Conservation (phyloP, 1,140 invertebrate species). For the Tetranychus urticae region DNA sequence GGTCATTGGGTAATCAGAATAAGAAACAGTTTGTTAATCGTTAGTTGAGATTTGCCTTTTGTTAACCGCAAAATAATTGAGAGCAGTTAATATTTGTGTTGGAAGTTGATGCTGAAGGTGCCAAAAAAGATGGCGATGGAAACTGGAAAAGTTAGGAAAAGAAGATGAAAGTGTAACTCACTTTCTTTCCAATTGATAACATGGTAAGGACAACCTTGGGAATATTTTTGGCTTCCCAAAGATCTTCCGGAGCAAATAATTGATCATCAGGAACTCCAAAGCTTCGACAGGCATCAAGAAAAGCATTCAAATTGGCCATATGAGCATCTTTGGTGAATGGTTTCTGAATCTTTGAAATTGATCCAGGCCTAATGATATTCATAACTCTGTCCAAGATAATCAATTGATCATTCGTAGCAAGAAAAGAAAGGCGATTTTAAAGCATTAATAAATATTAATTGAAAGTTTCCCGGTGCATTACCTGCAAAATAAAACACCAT, state of each 20-base stretch:
- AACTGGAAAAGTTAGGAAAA: neutral
- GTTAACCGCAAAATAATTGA: neutral
- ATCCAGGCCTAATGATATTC: neutral
- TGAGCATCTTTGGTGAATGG: slow-evolving; percentile 5
- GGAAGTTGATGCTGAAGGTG: neutral
- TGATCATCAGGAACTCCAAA: slow-evolving; percentile 3
- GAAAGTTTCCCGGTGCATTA: neutral
- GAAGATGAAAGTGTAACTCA: neutral
- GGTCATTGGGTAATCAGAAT: too few species aligned
- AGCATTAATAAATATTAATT: neutral
- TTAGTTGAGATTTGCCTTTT: too few species aligned
- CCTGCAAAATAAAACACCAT: slow-evolving; percentile 6
- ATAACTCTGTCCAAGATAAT: neutral
- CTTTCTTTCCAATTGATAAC: neutral
- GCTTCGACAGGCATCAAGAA: neutral
- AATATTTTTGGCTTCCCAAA: neutral
- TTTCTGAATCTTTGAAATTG: slow-evolving; percentile 4
- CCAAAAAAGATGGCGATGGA: neutral
- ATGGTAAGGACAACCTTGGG: slow-evolving; percentile 1
- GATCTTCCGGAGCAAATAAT: slow-evolving; percentile 1
- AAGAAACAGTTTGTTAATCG: too few species aligned
- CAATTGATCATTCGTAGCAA: neutral
- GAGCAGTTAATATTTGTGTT: too few species aligned
- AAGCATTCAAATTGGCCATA: slow-evolving; percentile 1
- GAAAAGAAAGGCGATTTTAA: neutral